Conservation (phyloP, 1,140 invertebrate species). For the Potamilus streckersoni region DNA sequence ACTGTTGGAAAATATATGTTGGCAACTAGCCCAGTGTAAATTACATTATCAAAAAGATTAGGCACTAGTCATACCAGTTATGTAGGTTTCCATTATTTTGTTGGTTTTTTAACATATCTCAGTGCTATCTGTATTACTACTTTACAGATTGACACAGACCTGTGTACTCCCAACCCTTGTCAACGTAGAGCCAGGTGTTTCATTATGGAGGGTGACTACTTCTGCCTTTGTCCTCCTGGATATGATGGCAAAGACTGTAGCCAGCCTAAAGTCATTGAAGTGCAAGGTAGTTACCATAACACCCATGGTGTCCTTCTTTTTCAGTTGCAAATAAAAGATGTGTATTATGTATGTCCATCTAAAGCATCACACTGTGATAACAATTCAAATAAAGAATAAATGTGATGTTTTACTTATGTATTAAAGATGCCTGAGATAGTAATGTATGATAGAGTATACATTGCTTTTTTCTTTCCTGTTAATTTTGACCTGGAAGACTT, state of each 20-base stretch:
- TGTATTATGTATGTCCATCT: neutral
- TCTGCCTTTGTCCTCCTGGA: conserved; percentile 53
- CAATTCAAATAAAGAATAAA: too few relatives aligned
- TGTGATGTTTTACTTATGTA: too few relatives aligned
- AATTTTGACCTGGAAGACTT: neutral
- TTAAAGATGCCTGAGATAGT: too few relatives aligned
- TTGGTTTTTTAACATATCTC: neutral
- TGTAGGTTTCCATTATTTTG: neutral
- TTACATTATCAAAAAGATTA: neutral
- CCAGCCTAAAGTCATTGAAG: conserved; percentile 20
- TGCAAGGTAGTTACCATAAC: conserved; percentile 3
- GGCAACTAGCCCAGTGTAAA: neutral
- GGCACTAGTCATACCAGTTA: neutral
- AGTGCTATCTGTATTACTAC: neutral
- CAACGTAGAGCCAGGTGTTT: conserved; percentile 75
- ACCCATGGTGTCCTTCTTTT: neutral
- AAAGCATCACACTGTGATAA: neutral
- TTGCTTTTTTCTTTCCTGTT: too few relatives aligned
- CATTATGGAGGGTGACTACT: conserved; percentile 52
- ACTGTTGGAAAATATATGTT: neutral
- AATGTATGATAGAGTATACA: too few relatives aligned
- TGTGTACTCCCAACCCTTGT: conserved; percentile 79
- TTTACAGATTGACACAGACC: conserved; percentile 62
- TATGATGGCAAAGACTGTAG: conserved; percentile 55
- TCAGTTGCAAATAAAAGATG: conserved; percentile 16